A percentile compares a stretch with the other conserved stretches of the same genome.
phyloP scores from a whole-genome alignment of 1,140 invertebrate genomes.

The Drosophila mauritiana region DNA sequence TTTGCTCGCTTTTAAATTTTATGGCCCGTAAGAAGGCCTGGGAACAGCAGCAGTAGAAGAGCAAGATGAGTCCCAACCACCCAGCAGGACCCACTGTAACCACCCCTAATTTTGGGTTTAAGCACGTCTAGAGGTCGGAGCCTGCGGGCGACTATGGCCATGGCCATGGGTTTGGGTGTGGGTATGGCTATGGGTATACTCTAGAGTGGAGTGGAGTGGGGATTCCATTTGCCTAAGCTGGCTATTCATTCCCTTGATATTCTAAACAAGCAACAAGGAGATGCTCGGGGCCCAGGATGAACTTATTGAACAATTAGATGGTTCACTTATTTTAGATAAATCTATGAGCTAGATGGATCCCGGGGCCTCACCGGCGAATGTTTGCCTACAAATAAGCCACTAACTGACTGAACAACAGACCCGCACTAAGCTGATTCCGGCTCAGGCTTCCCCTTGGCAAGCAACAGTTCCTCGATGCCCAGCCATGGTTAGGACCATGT shows the following conservation, averaged over 20 bases:
- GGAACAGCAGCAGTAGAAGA: not conserved
- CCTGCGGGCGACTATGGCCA: constrained; percentile 21
- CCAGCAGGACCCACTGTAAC: constrained; percentile 35
- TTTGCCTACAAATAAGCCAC: constrained; percentile 56
- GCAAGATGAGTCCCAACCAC: constrained; percentile 7
- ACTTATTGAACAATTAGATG: constrained; percentile 77
- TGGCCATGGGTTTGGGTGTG: too few relatives aligned
- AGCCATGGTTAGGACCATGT: too few relatives aligned
- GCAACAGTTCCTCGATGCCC: constrained; percentile 39
- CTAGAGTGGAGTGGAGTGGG: constrained; percentile 27
- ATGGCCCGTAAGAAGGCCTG: constrained; percentile 76
- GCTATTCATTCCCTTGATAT: constrained; percentile 78
- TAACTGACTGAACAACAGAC: constrained; percentile 48
- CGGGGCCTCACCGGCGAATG: constrained; percentile 26
- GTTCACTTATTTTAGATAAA: constrained; percentile 69
- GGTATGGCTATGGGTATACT: constrained; percentile 2
- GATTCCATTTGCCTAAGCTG: constrained; percentile 75
- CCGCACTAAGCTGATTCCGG: constrained; percentile 6
- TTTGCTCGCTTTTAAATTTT: constrained; percentile 83
- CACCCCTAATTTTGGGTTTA: constrained; percentile 77
- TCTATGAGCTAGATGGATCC: constrained; percentile 55
- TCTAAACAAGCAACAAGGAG: constrained; percentile 78
- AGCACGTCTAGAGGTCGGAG: constrained; percentile 55
- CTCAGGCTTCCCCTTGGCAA: constrained; percentile 19
- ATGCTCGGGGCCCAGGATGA: constrained; percentile 47